A percentile compares a stretch with the other conserved stretches of the same genome.
Conservation (phyloP, 2,888 invertebrate genomes). For the Leucania comma region DNA sequence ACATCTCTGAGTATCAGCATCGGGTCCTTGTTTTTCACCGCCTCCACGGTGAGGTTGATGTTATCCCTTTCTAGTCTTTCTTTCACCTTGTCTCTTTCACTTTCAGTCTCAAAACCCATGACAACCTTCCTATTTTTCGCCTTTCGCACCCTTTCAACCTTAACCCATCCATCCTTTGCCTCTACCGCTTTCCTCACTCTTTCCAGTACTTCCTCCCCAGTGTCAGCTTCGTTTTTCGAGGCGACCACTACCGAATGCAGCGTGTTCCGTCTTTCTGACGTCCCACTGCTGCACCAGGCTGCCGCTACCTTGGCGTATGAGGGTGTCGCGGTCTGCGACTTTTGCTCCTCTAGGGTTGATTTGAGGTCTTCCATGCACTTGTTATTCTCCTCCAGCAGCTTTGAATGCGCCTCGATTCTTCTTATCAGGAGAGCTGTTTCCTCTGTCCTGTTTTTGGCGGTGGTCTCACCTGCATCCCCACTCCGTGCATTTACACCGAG, state of each 20-base stretch:
- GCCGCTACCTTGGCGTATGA: background rate
- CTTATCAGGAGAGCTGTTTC: too few relatives aligned
- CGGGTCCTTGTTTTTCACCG: slow-evolving; percentile 2
- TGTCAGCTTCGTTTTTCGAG: background rate
- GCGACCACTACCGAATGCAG: slow-evolving; percentile 10
- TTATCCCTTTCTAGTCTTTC: background rate
- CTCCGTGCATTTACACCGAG: too few relatives aligned
- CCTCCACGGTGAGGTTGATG: background rate
- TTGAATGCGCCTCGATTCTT: too few relatives aligned
- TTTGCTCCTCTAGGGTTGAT: too few relatives aligned
- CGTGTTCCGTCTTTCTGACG: too few relatives aligned
- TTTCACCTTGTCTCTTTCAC: background rate
- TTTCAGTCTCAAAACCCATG: background rate
- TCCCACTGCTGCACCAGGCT: too few relatives aligned
- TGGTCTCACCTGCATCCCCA: too few relatives aligned
- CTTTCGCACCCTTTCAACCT: background rate
- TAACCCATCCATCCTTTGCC: background rate
- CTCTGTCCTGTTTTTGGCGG: too few relatives aligned
- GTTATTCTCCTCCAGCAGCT: too few relatives aligned
- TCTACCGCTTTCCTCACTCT: background rate
- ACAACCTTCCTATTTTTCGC: background rate
- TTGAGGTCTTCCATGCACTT: too few relatives aligned
- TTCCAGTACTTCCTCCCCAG: background rate
- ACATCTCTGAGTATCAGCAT: background rate
- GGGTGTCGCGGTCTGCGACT: too few relatives aligned